Evolutionary conservation across 2,113 vertebrate species (phyloP).

Genomic region (Phyllostomus hastatus): DNA sequence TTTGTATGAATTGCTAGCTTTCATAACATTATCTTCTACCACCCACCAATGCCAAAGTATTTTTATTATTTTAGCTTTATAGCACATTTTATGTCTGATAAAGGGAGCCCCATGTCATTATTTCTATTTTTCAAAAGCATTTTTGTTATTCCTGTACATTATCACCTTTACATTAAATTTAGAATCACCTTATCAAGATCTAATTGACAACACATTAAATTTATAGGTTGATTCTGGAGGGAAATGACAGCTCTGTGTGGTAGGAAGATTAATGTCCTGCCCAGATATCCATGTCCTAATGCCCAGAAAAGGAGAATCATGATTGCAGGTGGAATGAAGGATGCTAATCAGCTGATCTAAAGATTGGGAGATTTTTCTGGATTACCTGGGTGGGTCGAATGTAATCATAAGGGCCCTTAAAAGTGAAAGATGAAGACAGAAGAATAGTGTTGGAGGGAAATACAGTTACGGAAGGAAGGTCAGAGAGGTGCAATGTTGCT

Average conservation of each 20-base stretch:
- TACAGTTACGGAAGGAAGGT: neutral
- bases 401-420: neutral
- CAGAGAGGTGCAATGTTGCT: neutral
- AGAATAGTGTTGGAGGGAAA: neutral
- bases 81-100: neutral
- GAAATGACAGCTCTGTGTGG: neutral
- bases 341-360: neutral
- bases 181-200: neutral
- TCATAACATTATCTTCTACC: neutral
- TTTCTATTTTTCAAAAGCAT: neutral
- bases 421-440: neutral
- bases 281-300: neutral
- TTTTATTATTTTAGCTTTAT: slow-evolving; percentile 32
- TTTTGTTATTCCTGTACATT: slow-evolving; percentile 5
- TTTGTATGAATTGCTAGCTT: neutral
- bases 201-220: slow-evolving; percentile 1
- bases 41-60: neutral
- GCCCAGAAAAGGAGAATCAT: neutral
- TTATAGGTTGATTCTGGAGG: neutral
- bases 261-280: neutral
- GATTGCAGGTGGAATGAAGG: neutral
- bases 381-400: neutral
- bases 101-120: neutral
- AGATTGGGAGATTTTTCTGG: neutral
- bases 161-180: slow-evolving; percentile 5